These are phyloP conservation scores for Pelobates fuscus DNA, from an alignment of 2,113 vertebrate genomes.

Conservation along the genomic window DNA sequence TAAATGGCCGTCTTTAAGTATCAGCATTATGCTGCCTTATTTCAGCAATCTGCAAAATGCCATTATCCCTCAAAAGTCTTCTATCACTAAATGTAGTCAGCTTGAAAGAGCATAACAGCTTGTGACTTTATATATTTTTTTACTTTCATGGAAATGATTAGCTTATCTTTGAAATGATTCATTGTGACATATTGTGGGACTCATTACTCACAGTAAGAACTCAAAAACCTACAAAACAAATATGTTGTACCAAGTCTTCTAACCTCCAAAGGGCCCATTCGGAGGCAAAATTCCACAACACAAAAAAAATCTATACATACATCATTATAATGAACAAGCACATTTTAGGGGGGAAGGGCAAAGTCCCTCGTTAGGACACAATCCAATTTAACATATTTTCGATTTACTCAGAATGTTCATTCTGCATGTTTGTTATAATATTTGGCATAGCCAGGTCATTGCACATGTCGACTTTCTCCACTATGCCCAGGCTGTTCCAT, in stretches of 20 bases:
- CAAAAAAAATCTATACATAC: too few species aligned
- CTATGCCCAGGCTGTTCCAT: too few species aligned
- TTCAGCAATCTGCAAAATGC: not conserved
- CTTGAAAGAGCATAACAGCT: constrained; percentile 3
- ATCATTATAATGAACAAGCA: too few species aligned
- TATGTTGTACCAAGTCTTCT: not conserved
- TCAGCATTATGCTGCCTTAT: not conserved
- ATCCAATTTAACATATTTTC: too few species aligned
- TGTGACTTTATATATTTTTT: constrained; percentile 13
- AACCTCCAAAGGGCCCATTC: too few species aligned
- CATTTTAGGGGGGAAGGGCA: too few species aligned
- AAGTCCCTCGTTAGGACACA: too few species aligned
- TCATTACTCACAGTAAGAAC: constrained; percentile 26
- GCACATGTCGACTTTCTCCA: too few species aligned
- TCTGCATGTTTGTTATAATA: too few species aligned
- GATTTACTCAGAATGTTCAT: too few species aligned
- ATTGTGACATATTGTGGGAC: constrained; percentile 24
- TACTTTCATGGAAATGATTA: constrained; percentile 15
- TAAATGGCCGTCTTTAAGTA: not conserved
- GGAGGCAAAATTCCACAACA: too few species aligned
- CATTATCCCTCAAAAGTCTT: constrained; percentile 19
- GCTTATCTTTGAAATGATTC: constrained; percentile 14
- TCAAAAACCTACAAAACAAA: constrained; percentile 9
- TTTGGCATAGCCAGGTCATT: too few species aligned
- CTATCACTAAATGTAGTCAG: constrained; percentile 12